phyloP scores from a whole-genome alignment of 2,113 vertebrate genomes.

The Philantomba maxwellii region DNA sequence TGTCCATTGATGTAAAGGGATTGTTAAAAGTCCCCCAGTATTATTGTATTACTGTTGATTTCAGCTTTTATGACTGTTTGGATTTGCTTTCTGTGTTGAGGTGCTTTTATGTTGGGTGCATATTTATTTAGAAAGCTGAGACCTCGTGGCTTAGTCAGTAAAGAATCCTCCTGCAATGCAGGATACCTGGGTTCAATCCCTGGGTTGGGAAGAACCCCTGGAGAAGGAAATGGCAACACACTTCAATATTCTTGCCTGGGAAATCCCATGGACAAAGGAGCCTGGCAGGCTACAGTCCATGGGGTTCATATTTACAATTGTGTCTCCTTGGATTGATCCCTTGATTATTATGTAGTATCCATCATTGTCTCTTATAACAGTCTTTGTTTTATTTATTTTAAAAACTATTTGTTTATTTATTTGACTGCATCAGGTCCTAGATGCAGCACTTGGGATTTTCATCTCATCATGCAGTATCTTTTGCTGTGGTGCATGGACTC shows the following conservation, averaged over 20 bases:
- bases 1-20: not conserved
- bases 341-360: not conserved
- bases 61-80: not conserved
- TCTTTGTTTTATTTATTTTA: not conserved
- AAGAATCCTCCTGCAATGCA: not conserved
- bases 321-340: not conserved
- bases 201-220: not conserved
- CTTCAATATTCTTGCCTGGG: not conserved
- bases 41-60: not conserved
- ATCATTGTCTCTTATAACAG: not conserved
- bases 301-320: not conserved
- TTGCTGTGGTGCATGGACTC: not conserved
- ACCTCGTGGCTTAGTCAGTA: not conserved
- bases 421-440: not conserved
- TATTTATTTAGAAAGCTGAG: not conserved
- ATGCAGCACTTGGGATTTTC: not conserved
- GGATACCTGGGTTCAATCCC: not conserved
- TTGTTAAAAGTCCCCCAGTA: not conserved
- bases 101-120: not conserved
- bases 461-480: not conserved
- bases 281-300: not conserved
- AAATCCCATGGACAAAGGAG: not conserved
- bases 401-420: not conserved
- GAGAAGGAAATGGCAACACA: not conserved
- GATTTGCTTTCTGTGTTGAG: not conserved